A percentile compares a stretch with the other conserved stretches of the same genome.
Evolutionary conservation across 2,113 vertebrate genomes (phyloP).

Genomic region (Oostethus manadensis): DNA sequence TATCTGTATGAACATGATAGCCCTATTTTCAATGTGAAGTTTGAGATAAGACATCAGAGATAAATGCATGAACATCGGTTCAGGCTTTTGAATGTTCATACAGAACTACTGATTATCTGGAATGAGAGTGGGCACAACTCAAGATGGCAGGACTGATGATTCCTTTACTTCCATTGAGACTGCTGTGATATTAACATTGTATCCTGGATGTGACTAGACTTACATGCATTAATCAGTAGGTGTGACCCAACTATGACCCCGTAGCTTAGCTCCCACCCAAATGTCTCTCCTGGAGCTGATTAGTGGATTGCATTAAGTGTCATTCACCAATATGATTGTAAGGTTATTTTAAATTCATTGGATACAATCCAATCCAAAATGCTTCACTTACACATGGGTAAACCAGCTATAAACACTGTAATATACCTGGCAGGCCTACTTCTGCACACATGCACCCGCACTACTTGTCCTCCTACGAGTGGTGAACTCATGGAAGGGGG

Average conservation of each 20-base stretch:
- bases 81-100: constrained; percentile 7
- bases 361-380: too few species aligned
- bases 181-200: constrained; percentile 14
- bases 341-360: too few species aligned
- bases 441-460: too few species aligned
- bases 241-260: constrained; percentile 35
- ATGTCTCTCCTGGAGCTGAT: not conserved
- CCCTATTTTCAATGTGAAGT: constrained; percentile 44
- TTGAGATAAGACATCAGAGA: constrained; percentile 44
- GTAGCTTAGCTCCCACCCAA: not conserved
- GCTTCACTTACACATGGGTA: too few species aligned
- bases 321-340: too few species aligned
- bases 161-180: constrained; percentile 14
- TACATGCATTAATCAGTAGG: constrained; percentile 45
- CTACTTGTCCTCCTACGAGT: too few species aligned
- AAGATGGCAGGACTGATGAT: constrained; percentile 7
- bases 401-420: too few species aligned
- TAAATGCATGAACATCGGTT: constrained; percentile 39
- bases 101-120: not conserved
- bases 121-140: not conserved
- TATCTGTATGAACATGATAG: constrained; percentile 29
- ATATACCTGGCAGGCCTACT: too few species aligned
- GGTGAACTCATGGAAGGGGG: too few species aligned
- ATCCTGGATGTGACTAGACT: constrained; percentile 24
- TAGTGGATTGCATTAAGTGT: not conserved